Evolutionary conservation across 2,888 invertebrate genomes (phyloP).

Genomic region (Siphlonurus alternatus): DNA sequence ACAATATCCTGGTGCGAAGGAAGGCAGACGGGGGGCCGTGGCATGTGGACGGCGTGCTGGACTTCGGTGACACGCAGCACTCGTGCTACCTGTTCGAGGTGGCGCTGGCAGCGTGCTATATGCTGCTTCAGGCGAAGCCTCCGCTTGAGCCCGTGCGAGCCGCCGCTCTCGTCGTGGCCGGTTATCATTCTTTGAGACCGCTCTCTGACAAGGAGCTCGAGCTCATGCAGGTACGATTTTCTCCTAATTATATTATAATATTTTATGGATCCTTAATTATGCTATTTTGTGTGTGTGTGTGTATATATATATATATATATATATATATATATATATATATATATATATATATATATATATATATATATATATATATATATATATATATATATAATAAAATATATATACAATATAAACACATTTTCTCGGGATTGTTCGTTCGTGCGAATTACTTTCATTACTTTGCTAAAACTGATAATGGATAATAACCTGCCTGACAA

Average conservation of each 20-base stretch:
- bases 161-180: constrained; percentile 46
- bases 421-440: no score
- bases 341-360: constrained; percentile 5
- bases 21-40: constrained; percentile 29
- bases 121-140: constrained; percentile 49
- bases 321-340: neutral
- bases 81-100: constrained; percentile 64
- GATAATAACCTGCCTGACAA: no score
- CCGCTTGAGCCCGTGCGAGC: constrained; percentile 35
- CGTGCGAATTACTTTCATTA: no score
- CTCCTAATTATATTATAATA: constrained; percentile 3
- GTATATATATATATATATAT: neutral
- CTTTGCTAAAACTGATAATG: no score
- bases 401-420: no score
- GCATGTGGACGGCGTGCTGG: constrained; percentile 53
- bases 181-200: constrained; percentile 45
- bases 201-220: constrained; percentile 44
- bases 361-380: neutral
- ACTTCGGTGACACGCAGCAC: constrained; percentile 68
- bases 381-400: no score
- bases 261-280: neutral
- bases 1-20: constrained; percentile 53
- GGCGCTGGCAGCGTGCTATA: constrained; percentile 64
- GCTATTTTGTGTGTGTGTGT: no score
- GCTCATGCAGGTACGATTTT: constrained; percentile 40